phyloP scores from a whole-genome alignment of 2,888 invertebrate genomes.

The Halictus quadricinctus region DNA sequence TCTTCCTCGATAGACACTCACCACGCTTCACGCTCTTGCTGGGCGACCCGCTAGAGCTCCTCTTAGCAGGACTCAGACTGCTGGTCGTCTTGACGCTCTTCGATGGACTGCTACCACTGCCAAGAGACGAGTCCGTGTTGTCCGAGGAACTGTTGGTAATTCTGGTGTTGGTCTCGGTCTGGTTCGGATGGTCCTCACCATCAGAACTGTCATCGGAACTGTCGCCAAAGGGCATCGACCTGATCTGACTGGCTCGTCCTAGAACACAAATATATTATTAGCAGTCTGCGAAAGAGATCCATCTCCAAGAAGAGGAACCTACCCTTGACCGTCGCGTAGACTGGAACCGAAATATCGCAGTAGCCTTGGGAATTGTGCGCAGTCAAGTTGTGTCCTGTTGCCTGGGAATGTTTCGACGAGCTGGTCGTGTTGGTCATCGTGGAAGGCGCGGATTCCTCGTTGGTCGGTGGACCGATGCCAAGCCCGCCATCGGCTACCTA shows the following conservation, averaged over 20 bases:
- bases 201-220: conserved; percentile 97
- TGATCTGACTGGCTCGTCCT: conserved; percentile 94
- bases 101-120: conserved; percentile 91
- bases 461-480: conserved; percentile 79
- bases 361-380: conserved; percentile 88
- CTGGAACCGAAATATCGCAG: conserved; percentile 95
- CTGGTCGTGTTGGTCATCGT: conserved; percentile 78
- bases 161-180: conserved; percentile 84
- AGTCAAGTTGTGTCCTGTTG: conserved; percentile 80
- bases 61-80: conserved; percentile 92
- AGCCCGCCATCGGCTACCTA: conserved; percentile 81
- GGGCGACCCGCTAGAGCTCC: conserved; percentile 92
- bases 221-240: conserved; percentile 98
- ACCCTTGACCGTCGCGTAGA: conserved; percentile 97
- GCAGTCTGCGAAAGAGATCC: neutral
- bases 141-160: conserved; percentile 84
- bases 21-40: conserved; percentile 92
- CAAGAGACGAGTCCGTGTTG: conserved; percentile 86
- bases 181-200: conserved; percentile 88
- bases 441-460: conserved; percentile 79
- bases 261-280: neutral
- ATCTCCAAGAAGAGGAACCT: neutral
- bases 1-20: conserved; percentile 78
- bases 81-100: conserved; percentile 94
- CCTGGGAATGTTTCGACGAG: conserved; percentile 81